These are phyloP conservation scores for Heloderma charlesbogerti DNA, from an alignment of 2,113 vertebrate species.

Conservation along the genomic window DNA sequence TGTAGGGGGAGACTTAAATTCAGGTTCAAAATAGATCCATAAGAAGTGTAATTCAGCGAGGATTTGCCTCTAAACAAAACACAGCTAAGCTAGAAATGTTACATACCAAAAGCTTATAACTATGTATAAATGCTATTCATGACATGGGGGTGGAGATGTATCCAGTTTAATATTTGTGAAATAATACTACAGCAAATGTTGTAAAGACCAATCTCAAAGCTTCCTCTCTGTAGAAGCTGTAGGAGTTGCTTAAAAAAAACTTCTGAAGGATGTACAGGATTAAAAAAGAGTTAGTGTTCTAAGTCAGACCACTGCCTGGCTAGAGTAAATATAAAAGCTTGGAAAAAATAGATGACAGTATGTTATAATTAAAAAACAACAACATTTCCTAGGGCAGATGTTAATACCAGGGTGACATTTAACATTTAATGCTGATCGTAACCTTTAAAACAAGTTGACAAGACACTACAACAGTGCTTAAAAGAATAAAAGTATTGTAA, in stretches of 20 bases:
- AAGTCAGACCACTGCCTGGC: neutral
- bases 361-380: neutral
- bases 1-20: slow-evolving; percentile 4
- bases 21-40: slow-evolving; percentile 32
- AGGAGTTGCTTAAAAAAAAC: neutral
- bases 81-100: neutral
- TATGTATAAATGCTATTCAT: slow-evolving; percentile 20
- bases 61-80: slow-evolving; percentile 33
- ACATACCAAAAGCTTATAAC: slow-evolving; percentile 28
- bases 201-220: neutral
- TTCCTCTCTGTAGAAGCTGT: neutral
- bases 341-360: neutral
- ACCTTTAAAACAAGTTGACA: slow-evolving; percentile 11
- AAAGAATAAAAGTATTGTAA: neutral
- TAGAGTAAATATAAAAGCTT: neutral
- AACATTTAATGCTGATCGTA: neutral
- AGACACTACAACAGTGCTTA: neutral
- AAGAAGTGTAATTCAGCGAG: slow-evolving; percentile 13
- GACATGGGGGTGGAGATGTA: neutral
- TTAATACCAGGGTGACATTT: neutral
- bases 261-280: neutral
- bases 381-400: neutral
- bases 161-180: neutral
- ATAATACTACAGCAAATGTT: neutral
- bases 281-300: neutral